phyloP scores from a whole-genome alignment of 2,113 vertebrate species.

The Parus major region DNA sequence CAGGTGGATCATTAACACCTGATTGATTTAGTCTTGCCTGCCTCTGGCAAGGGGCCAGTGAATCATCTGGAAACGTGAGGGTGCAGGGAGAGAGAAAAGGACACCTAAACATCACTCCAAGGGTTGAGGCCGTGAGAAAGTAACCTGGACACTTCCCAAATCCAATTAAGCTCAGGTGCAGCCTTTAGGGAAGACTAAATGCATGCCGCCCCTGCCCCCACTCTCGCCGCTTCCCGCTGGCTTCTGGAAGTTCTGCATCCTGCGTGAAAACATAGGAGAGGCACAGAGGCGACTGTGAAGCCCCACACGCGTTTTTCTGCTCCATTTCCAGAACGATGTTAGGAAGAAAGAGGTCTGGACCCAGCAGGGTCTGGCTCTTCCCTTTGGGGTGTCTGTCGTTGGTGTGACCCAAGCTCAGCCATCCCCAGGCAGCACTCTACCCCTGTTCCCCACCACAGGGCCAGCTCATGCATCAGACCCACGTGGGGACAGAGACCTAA shows the following conservation, averaged over 20 bases:
- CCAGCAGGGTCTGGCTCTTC: neutral
- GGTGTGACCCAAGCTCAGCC: neutral
- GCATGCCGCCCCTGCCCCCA: accelerated
- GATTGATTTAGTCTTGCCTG: neutral
- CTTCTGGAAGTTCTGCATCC: neutral
- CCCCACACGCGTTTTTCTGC: accelerated
- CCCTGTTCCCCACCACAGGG: neutral
- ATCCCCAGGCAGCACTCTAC: accelerated
- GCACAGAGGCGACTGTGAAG: neutral
- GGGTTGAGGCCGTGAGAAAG: neutral
- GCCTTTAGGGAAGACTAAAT: neutral
- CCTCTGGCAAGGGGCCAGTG: neutral
- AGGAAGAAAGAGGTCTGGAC: neutral
- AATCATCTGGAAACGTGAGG: neutral
- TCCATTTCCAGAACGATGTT: accelerated
- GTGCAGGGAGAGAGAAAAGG: neutral
- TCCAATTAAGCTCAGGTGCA: neutral
- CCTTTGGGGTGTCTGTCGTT: accelerated
- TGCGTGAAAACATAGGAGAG: neutral
- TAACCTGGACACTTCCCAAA: neutral
- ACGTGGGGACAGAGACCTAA: neutral
- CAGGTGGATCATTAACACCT: neutral
- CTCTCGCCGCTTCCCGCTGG: accelerated
- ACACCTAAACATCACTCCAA: neutral
- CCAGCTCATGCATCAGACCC: neutral